These are phyloP conservation scores for Parambassis ranga DNA, from an alignment of 2,797 vertebrate genomes.

Conservation along the genomic window DNA sequence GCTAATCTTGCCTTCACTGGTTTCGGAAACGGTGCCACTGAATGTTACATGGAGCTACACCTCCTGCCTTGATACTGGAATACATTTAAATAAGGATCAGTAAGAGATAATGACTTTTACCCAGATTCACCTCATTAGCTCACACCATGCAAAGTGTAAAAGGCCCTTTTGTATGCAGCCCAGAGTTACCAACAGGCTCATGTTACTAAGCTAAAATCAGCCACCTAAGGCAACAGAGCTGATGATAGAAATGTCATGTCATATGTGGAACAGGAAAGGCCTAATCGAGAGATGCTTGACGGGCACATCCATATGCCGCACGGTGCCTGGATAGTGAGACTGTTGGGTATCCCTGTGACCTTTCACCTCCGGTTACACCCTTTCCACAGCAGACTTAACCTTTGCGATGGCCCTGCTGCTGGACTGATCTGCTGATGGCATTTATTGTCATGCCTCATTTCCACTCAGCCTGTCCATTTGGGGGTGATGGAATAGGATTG, in stretches of 20 bases:
- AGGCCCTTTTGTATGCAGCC: conserved; percentile 21
- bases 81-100: conserved; percentile 29
- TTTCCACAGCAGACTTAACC: conserved; percentile 58
- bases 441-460: conserved; percentile 71
- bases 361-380: conserved; percentile 58
- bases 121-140: conserved; percentile 48
- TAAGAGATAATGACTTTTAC: conserved; percentile 41
- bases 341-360: conserved; percentile 52
- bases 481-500: conserved; percentile 64
- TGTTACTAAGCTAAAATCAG: conserved; percentile 24
- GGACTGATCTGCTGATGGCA: conserved; percentile 61
- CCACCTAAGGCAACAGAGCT: conserved; percentile 5
- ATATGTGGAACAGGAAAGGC: conserved; percentile 13
- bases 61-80: conserved; percentile 27
- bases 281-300: conserved; percentile 27
- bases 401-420: conserved; percentile 47
- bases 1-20: not conserved
- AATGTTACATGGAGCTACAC: conserved; percentile 14
- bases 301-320: conserved; percentile 51
- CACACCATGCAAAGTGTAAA: conserved; percentile 2
- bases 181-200: not conserved
- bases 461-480: conserved; percentile 64
- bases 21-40: not conserved
- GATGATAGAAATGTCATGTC: conserved; percentile 45
- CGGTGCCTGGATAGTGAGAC: conserved; percentile 9